phyloP scores from a whole-genome alignment of 2,888 invertebrate genomes.

The Petrophora chlorosata region DNA sequence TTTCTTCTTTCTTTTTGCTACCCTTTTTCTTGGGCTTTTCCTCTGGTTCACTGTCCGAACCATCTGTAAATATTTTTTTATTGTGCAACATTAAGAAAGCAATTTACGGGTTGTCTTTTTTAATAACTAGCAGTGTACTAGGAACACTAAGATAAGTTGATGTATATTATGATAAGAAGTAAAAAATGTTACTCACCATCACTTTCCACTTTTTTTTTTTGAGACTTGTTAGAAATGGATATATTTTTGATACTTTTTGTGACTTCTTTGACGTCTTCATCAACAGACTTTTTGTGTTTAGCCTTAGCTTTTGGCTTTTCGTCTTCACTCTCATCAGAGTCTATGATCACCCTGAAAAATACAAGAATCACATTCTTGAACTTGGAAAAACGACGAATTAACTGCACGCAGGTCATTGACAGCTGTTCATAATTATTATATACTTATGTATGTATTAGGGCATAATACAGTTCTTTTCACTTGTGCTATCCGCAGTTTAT shows the following conservation, averaged over 20 bases:
- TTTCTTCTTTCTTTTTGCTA: constrained; percentile 73
- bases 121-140: no score
- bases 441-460: no score
- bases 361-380: not conserved
- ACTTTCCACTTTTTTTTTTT: constrained; percentile 73
- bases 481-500: not conserved
- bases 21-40: constrained; percentile 72
- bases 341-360: constrained; percentile 60
- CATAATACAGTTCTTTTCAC: no score
- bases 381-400: no score
- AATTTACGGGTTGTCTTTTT: no score
- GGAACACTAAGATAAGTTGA: no score
- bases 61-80: constrained; percentile 59
- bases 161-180: no score
- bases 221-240: constrained; percentile 80
- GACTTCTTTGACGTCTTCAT: constrained; percentile 79
- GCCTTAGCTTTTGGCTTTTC: constrained; percentile 75
- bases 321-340: constrained; percentile 76
- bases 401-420: no score
- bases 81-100: no score
- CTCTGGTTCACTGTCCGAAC: constrained; percentile 72
- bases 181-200: constrained; percentile 70
- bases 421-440: no score
- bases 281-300: constrained; percentile 77
- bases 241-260: constrained; percentile 84